Percentiles rank a stretch among this genome's conserved stretches.
Conservation (phyloP, 2,797 vertebrate genomes). For the Spea hammondii region DNA sequence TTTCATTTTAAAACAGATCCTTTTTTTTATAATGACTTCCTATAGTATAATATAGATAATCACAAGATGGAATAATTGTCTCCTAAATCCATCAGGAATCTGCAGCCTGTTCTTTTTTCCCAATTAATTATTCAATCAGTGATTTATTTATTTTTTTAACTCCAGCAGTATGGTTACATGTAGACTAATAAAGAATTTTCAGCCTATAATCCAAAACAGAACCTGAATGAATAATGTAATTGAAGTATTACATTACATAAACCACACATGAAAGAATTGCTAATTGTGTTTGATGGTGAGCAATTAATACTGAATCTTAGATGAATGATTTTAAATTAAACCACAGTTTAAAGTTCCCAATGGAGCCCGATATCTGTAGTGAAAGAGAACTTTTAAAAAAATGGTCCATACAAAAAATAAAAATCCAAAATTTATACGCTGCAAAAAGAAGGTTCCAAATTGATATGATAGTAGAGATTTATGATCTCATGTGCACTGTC, state of each 20-base stretch:
- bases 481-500: constrained; percentile 74
- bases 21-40: constrained; percentile 79
- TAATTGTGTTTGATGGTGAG: constrained; percentile 99
- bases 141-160: constrained; percentile 82
- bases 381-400: constrained; percentile 60
- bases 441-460: constrained; percentile 79
- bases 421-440: constrained; percentile 74
- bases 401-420: constrained; percentile 65
- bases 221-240: constrained; percentile 99
- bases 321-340: constrained; percentile 87
- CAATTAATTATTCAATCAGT: constrained; percentile 95
- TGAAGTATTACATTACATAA: constrained; percentile 99
- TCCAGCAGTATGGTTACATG: constrained; percentile 94
- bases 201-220: constrained; percentile 95
- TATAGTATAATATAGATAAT: constrained; percentile 93
- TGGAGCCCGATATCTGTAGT: constrained; percentile 73
- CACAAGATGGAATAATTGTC: constrained; percentile 97
- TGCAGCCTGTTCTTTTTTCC: constrained; percentile 83
- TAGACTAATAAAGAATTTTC: constrained; percentile 96
- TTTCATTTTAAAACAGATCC: constrained; percentile 79
- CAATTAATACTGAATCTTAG: constrained; percentile 98
- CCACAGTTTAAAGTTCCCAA: constrained; percentile 84
- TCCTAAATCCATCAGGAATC: constrained; percentile 97
- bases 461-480: constrained; percentile 82
- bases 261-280: constrained; percentile 98